A percentile compares a stretch with the other conserved stretches of the same genome.
Evolutionary conservation across 2,113 vertebrate species (phyloP).

Genomic region (Lepus europaeus): DNA sequence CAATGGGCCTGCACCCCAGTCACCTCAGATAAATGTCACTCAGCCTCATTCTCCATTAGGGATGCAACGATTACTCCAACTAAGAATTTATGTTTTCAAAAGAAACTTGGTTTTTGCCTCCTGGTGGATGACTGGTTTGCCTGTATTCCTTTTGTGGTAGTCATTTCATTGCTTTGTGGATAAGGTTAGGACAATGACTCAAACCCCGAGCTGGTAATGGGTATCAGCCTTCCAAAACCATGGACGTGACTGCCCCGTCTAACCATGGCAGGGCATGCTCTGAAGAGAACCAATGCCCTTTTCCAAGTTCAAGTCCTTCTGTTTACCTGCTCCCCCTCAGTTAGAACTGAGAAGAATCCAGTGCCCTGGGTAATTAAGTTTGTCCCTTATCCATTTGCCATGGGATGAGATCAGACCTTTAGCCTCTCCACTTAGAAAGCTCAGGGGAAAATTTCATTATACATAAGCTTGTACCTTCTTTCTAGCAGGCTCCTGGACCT

Average conservation of each 20-base stretch:
- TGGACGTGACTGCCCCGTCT: fast-evolving
- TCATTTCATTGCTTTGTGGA: conserved; percentile 6
- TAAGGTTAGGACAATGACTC: neutral
- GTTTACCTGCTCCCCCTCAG: neutral
- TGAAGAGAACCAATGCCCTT: neutral
- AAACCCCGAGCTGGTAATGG: neutral
- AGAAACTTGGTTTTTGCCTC: neutral
- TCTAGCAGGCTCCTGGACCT: conserved; percentile 34
- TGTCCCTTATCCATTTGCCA: conserved; percentile 67
- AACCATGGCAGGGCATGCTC: neutral
- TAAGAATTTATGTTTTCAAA: conserved; percentile 16
- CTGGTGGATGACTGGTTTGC: neutral
- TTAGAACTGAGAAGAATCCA: conserved; percentile 56
- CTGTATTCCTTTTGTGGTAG: neutral
- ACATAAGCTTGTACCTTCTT: conserved; percentile 48
- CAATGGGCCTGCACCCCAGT: neutral
- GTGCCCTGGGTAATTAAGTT: conserved; percentile 73
- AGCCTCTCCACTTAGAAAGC: conserved; percentile 77
- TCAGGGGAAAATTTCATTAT: conserved; percentile 76
- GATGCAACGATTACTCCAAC: neutral
- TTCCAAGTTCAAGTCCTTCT: conserved; percentile 21
- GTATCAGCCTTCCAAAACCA: conserved; percentile 5
- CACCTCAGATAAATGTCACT: neutral
- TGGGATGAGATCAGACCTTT: conserved; percentile 75
- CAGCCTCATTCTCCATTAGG: neutral